These are phyloP conservation scores for Athripsodes cinereus DNA, from an alignment of 2,888 invertebrate species.

Conservation along the genomic window DNA sequence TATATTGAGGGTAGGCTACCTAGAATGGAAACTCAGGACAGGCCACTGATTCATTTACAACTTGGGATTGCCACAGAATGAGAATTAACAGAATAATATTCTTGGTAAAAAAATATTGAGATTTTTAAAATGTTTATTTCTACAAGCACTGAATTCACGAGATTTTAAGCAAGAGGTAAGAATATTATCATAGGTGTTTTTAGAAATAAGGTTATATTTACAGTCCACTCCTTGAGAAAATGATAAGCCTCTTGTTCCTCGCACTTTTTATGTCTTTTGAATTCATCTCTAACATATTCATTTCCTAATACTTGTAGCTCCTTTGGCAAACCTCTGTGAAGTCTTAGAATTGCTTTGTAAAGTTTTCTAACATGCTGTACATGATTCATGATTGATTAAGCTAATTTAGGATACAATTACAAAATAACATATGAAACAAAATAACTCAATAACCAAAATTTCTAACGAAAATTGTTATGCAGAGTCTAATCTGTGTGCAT, in stretches of 20 bases:
- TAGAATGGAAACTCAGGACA: no score
- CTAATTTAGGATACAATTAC: no score
- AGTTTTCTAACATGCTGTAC: constrained; percentile 60
- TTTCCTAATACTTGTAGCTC: constrained; percentile 68
- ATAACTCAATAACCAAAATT: no score
- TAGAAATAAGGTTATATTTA: constrained; percentile 37
- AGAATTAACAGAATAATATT: no score
- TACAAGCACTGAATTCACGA: neutral
- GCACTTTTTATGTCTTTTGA: constrained; percentile 74
- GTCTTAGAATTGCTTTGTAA: constrained; percentile 72
- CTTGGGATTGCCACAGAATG: no score
- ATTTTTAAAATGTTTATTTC: neutral
- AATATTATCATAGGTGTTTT: neutral
- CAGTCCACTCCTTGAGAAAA: constrained; percentile 88
- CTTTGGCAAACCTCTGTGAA: constrained; percentile 70
- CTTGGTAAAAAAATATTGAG: neutral
- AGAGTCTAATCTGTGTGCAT: no score
- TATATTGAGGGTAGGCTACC: no score
- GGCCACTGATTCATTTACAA: no score
- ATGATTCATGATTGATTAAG: constrained; percentile 8
- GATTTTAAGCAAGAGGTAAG: neutral
- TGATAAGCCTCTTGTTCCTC: constrained; percentile 61
- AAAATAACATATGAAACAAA: no score
- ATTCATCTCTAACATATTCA: constrained; percentile 76
- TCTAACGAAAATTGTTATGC: no score